Percentiles rank a stretch among this genome's conserved stretches.
Evolutionary conservation across 2,888 invertebrate genomes (phyloP).

Genomic region (Octonoba sinensis): DNA sequence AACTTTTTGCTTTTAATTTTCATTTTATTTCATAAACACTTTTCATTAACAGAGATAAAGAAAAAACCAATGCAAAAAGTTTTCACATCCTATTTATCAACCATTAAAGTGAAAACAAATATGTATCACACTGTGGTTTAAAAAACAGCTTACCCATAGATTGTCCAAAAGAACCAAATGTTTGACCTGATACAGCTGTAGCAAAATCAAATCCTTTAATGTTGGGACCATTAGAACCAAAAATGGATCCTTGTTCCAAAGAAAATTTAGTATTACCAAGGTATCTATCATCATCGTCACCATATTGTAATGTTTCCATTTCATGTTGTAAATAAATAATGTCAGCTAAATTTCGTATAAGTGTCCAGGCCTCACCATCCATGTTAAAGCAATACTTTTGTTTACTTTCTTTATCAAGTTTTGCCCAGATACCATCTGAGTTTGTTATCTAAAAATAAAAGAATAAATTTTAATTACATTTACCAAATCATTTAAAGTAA

Average conservation of each 20-base stretch:
- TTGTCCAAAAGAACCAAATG: constrained; percentile 65
- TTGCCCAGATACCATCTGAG: constrained; percentile 79
- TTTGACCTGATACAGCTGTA: constrained; percentile 69
- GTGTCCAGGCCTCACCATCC: constrained; percentile 81
- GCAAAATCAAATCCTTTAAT: constrained; percentile 78
- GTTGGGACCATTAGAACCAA: constrained; percentile 23
- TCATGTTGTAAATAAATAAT: constrained; percentile 78
- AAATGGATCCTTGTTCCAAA: constrained; percentile 40
- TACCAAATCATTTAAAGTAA: too few relatives aligned
- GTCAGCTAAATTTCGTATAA: constrained; percentile 78
- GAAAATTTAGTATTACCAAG: constrained; percentile 32
- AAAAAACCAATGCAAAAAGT: too few relatives aligned
- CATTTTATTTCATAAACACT: too few relatives aligned
- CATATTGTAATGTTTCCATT: constrained; percentile 69
- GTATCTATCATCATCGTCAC: constrained; percentile 45
- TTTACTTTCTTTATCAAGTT: constrained; percentile 76
- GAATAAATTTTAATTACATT: neutral
- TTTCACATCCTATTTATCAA: too few relatives aligned
- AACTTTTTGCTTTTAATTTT: too few relatives aligned
- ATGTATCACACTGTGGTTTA: too few relatives aligned
- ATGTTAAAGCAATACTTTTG: constrained; percentile 79
- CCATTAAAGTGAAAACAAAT: too few relatives aligned
- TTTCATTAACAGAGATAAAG: too few relatives aligned
- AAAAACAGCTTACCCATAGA: constrained; percentile 51
- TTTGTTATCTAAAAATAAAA: constrained; percentile 73